A percentile compares a stretch with the other conserved stretches of the same genome.
These are phyloP conservation scores for Oxyscelio sp. DNA, from an alignment of 2,888 invertebrate genomes.

Conservation along the genomic window DNA sequence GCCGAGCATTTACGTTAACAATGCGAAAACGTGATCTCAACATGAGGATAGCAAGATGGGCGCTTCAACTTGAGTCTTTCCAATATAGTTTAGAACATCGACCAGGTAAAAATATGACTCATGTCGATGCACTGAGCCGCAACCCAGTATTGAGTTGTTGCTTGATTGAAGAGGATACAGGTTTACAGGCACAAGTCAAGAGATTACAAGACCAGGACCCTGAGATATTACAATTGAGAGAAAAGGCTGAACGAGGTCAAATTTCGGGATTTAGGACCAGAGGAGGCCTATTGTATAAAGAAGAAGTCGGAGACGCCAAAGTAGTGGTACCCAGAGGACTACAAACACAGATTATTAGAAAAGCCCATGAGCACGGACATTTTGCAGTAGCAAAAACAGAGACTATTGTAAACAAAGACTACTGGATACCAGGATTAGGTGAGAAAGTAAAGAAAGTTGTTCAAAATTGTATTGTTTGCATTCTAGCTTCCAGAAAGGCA, in stretches of 20 bases:
- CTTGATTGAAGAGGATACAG: neutral
- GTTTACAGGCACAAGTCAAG: neutral
- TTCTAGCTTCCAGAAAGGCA: neutral
- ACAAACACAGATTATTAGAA: neutral
- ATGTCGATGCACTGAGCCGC: neutral
- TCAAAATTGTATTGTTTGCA: neutral
- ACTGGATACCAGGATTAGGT: neutral
- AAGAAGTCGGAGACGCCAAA: neutral
- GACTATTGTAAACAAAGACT: neutral
- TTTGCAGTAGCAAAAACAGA: constrained; percentile 10
- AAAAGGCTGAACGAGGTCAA: too few relatives aligned
- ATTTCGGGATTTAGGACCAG: neutral
- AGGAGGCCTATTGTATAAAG: neutral
- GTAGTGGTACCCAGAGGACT: neutral
- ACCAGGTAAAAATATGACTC: neutral
- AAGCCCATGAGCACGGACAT: constrained; percentile 22
- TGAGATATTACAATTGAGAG: too few relatives aligned
- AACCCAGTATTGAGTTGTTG: neutral
- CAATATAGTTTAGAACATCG: neutral
- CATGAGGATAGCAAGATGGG: too few relatives aligned
- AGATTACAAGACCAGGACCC: neutral
- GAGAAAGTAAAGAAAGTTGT: neutral
- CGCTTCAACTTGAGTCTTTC: neutral
- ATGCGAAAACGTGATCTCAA: too few relatives aligned
- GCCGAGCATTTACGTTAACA: too few relatives aligned